Conservation (phyloP, 2,888 invertebrate species). For the Meganola albula region DNA sequence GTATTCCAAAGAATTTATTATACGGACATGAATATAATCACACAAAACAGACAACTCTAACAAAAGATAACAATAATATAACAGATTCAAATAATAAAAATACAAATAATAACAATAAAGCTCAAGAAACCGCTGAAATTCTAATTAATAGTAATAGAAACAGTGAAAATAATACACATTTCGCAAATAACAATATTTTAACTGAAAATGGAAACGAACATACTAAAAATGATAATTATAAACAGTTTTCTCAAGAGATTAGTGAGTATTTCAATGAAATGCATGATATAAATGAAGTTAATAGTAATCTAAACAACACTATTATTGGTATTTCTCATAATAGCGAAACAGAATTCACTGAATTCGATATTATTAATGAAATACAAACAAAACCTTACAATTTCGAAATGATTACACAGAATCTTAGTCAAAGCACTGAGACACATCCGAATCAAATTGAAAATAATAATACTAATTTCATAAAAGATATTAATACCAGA, state of each 20-base stretch:
- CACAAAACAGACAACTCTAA: slow-evolving; percentile 5
- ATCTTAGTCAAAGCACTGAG: neutral
- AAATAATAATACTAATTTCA: neutral
- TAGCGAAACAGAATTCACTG: neutral
- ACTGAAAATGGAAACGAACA: no score
- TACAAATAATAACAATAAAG: neutral
- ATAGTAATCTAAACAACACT: no score
- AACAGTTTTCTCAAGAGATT: slow-evolving; percentile 12
- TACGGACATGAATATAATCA: slow-evolving; percentile 9
- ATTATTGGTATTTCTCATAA: neutral
- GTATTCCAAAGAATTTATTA: slow-evolving; percentile 32
- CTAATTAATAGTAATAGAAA: neutral
- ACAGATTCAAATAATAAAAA: neutral
- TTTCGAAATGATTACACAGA: neutral
- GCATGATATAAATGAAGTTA: slow-evolving; percentile 3
- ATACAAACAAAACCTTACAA: neutral
- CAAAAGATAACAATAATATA: neutral
- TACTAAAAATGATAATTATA: neutral
- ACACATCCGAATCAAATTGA: no score
- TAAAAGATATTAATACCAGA: neutral
- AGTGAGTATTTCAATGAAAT: slow-evolving; percentile 16
- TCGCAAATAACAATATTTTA: neutral
- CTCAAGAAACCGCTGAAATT: neutral
- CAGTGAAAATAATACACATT: neutral
- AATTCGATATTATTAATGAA: neutral